phyloP scores from a whole-genome alignment of 1,140 invertebrate species.

The Drosophila rhopaloa region DNA sequence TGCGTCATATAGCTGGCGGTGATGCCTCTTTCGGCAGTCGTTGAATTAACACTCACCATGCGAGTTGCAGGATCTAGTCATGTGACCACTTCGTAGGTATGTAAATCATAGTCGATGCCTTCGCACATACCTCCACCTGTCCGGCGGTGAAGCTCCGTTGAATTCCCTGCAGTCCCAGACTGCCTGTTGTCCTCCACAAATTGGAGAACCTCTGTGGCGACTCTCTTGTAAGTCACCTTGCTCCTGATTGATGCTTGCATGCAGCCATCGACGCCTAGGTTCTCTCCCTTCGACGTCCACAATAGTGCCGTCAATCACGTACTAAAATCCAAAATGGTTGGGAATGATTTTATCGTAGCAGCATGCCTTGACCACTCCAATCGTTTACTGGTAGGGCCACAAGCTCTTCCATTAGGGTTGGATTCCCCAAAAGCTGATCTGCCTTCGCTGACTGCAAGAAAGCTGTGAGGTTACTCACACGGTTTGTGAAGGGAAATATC shows the following conservation, averaged over 20 bases:
- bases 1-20: no score
- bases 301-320: background rate
- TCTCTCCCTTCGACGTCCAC: background rate
- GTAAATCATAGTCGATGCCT: no score
- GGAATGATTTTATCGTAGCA: background rate
- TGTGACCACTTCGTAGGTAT: no score
- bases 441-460: background rate
- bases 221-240: no score
- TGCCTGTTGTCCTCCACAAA: no score
- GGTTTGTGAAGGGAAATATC: background rate
- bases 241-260: background rate
- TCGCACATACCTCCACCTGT: no score
- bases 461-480: slow-evolving; percentile 2
- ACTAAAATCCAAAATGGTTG: background rate
- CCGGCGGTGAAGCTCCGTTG: no score
- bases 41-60: no score
- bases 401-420: slow-evolving; percentile 4
- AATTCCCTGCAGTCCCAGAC: no score
- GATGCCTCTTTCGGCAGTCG: no score
- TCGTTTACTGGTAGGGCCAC: background rate
- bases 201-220: no score
- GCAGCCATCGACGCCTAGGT: background rate
- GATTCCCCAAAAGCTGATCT: background rate
- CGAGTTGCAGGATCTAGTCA: no score
- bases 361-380: slow-evolving; percentile 9